These are phyloP conservation scores for Toxotes chatareus DNA, from an alignment of 2,113 vertebrate genomes.

Conservation along the genomic window DNA sequence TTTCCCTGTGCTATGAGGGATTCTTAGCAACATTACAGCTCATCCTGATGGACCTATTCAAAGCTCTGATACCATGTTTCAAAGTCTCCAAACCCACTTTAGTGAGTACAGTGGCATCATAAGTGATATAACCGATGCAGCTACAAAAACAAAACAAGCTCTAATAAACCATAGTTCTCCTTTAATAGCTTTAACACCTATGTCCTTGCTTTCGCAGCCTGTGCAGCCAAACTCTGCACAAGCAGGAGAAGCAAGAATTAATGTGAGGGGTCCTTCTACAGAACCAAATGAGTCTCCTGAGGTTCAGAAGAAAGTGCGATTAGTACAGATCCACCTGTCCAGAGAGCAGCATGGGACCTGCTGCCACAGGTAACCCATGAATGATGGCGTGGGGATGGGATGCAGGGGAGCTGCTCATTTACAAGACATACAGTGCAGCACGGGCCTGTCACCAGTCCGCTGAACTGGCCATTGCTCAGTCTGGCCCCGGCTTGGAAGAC, in stretches of 20 bases:
- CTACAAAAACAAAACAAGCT: neutral
- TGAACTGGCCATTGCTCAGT: constrained; percentile 41
- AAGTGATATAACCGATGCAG: neutral
- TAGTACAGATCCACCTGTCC: constrained; percentile 7
- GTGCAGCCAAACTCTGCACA: neutral
- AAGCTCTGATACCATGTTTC: neutral
- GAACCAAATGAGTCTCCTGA: constrained; percentile 24
- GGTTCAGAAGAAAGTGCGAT: constrained; percentile 35
- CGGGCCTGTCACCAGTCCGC: constrained; percentile 31
- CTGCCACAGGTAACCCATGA: constrained; percentile 29
- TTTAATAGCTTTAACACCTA: neutral
- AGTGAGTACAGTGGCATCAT: neutral
- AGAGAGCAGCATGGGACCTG: constrained; percentile 7
- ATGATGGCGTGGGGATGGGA: constrained; percentile 22
- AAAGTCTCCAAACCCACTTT: neutral
- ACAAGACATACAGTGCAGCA: constrained; percentile 21
- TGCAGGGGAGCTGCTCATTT: constrained; percentile 40
- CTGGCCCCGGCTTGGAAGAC: constrained; percentile 33
- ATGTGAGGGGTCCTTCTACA: constrained; percentile 2
- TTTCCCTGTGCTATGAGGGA: too few relatives aligned
- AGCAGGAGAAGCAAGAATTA: constrained; percentile 1
- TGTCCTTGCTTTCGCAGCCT: neutral
- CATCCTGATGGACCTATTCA: too few relatives aligned
- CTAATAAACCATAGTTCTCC: neutral
- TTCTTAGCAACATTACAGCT: too few relatives aligned